Evolutionary conservation across 2,797 vertebrate species (phyloP), one percentile per base, ranked within the genome.

Genomic region (Pteronotus mesoamericanus): DNA sequence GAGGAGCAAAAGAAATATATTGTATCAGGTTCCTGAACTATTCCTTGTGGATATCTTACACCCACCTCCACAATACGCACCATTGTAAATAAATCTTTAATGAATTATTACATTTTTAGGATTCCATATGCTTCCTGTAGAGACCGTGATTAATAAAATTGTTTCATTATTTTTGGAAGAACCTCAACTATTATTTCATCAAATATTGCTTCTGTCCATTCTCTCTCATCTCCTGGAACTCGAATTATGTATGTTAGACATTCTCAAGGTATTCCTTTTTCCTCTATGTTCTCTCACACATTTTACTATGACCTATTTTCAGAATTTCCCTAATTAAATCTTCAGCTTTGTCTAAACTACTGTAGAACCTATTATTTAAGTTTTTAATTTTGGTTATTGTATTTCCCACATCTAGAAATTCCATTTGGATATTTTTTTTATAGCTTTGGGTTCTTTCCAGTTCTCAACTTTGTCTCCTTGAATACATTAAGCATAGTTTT

Each of bases 361-460:
- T 53, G 61, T n/a, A 79, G 51, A 91, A 79, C 10, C 10, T 12
- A n/a, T 74, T 18, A 39, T 74, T 89, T 87, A 88, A 48, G 9
- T 86, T 61, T 61, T 61, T 61, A 61, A 61, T 61, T 14, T 61
- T 61, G 12, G 59, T 61, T 29, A 77, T 14, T 77, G 29, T 26
- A 53, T 26, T 80, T 90, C 34, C 32, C n/a, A 69, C 51, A 86
- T 92, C 59, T 77, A 75, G n/a, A 95, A 77, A 92, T 77, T 89
- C 15, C 14, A 96, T 71, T 85, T 89, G 59, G 32, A 55, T 57
- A 86, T 55, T 64, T 48, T 48, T n/a, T 86, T 66, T 61, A 51
- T 39, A 83, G 46, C 86, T 82, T 59, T 34, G 14, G 74, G 34
- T 48, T 55, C 11, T 94, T 86, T 44, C 26, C 72, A 82, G 18